Evolutionary conservation across 2,797 vertebrate genomes (phyloP).

Genomic region (Crenuchus spilurus): DNA sequence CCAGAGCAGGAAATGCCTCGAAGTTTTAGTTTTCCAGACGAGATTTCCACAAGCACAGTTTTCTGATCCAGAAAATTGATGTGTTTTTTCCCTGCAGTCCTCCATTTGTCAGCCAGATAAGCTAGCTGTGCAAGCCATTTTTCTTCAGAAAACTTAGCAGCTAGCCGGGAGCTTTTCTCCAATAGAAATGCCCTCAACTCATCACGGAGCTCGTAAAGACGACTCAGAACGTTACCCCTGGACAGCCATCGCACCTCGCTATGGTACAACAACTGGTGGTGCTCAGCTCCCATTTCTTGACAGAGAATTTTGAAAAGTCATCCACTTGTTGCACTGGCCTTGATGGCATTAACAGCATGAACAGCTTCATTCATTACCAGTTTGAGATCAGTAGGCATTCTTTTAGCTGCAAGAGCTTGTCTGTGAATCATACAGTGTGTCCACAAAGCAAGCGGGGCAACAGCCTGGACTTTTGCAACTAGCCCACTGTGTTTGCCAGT

Average conservation of each 20-base stretch:
- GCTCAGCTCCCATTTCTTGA: background rate
- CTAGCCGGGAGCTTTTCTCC: background rate
- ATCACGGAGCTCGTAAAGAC: background rate
- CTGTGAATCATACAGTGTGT: background rate
- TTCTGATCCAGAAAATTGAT: background rate
- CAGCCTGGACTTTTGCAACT: background rate
- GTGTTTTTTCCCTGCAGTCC: background rate
- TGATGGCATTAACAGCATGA: background rate
- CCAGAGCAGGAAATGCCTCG: background rate
- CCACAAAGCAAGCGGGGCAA: background rate
- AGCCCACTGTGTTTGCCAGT: background rate
- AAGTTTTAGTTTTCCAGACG: background rate
- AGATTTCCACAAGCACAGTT: background rate
- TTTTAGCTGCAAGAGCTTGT: background rate
- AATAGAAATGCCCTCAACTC: background rate
- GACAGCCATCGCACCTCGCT: background rate
- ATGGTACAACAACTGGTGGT: background rate
- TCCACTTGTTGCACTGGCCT: background rate
- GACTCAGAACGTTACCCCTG: background rate
- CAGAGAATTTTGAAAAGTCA: slow-evolving; percentile 2
- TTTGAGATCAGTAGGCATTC: background rate
- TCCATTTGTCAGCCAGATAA: background rate
- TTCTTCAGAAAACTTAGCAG: background rate
- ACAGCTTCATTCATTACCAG: background rate
- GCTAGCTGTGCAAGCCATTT: background rate